Evolutionary conservation across 2,888 invertebrate species (phyloP), one percentile per base, ranked within the genome.

Genomic region (Lacanobia oleracea): DNA sequence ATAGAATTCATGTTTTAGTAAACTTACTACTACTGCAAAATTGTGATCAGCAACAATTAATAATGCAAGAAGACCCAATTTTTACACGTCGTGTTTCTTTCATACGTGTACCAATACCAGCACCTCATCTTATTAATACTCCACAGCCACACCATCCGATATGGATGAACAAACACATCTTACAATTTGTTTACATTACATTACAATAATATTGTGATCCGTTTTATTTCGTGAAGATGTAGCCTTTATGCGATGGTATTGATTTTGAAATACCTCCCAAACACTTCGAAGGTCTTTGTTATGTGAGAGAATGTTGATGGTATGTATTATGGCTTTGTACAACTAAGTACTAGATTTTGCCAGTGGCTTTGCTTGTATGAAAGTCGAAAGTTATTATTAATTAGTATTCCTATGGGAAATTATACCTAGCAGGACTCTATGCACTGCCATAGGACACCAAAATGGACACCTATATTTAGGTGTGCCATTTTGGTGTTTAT

Each of bases 221-320:
- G 84, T 88, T 87, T 88, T 86, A 86, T 89, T 88, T 77, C 85
- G 79, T 74, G 56, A 74, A 77, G 70, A 87, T 87, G 86, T 83
- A 86, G 86, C 81, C 82, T 86, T 90, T 89, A 89, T 82, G 33
- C 37, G 53, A 45, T 76, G 72, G 84, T 89, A 91, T 90, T 88
- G 91, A 89, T 90, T 89, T 80, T 75, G 72, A 79, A 85, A 87
- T 87, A 81, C 87, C 81, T 86, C 69, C 69, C 82, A 84, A 87
- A 87, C 81, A 90, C 88, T 89, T 88, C 86, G 88, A 87, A 88
- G 85, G 79, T 79, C 86, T 84, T 87, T 87, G 87, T 86, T 85
- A 80, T 75, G 77, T 81, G 81, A 83, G 76, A 84, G 68, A 82
- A 86, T 79, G 77, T 77, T 72, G 68, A 86, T 84, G 73, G 79